These are phyloP conservation scores for Todus mexicanus DNA, from an alignment of 2,797 vertebrate genomes.

Conservation along the genomic window DNA sequence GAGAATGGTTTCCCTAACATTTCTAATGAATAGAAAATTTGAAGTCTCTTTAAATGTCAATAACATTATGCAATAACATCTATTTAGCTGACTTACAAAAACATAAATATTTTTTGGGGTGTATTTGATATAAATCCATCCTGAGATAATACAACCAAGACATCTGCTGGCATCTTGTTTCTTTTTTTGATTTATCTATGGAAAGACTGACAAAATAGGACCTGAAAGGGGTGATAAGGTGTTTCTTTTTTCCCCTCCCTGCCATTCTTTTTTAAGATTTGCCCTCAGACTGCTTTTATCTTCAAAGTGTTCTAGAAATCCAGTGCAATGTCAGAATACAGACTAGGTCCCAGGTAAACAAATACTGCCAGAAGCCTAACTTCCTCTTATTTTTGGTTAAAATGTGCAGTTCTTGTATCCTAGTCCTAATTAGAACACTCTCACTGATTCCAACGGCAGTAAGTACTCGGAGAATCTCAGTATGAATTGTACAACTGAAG, in stretches of 20 bases:
- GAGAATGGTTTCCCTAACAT: not conserved
- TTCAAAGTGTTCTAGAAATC: slow-evolving; percentile 25
- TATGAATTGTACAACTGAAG: not conserved
- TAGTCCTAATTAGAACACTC: not conserved
- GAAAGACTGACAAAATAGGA: not conserved
- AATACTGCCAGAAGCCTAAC: not conserved
- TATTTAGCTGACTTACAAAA: not conserved
- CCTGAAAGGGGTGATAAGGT: not conserved
- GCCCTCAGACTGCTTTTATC: not conserved
- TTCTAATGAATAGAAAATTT: not conserved
- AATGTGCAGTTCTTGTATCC: not conserved
- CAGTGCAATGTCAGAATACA: not conserved
- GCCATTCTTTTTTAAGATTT: not conserved
- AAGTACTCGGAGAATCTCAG: not conserved
- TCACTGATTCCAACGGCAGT: not conserved
- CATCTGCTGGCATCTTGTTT: not conserved
- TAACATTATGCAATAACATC: not conserved
- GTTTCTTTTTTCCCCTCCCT: not conserved
- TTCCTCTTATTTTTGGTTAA: not conserved
- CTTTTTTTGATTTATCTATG: not conserved
- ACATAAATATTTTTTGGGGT: not conserved
- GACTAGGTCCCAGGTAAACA: not conserved
- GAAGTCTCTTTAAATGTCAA: not conserved
- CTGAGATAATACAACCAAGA: not conserved
- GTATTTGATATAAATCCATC: not conserved